A percentile compares a stretch with the other conserved stretches of the same genome.
Evolutionary conservation across 2,888 invertebrate species (phyloP).

Genomic region (Branchellion lobata): DNA sequence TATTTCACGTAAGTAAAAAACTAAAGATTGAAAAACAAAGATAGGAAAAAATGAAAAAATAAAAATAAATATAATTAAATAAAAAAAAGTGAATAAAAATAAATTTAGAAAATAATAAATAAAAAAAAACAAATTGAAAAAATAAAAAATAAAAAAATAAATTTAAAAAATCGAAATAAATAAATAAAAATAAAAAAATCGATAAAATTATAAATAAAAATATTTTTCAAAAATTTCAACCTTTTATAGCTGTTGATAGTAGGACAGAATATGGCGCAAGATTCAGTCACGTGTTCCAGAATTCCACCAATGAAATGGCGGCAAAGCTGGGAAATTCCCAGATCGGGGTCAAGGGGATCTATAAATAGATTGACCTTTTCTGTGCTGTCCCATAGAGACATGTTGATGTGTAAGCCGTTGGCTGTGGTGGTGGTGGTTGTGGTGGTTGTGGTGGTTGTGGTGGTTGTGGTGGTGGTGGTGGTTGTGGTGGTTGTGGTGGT

Average conservation of each 20-base stretch:
- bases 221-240: constrained; percentile 3
- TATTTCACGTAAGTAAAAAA: no score
- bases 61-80: no score
- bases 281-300: constrained; percentile 50
- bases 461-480: background rate
- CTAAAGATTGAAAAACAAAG: no score
- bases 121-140: no score
- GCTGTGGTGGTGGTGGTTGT: constrained; percentile 43
- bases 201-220: no score
- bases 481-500: background rate
- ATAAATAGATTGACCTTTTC: constrained; percentile 4
- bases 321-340: constrained; percentile 48
- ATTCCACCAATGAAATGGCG: constrained; percentile 53
- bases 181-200: no score
- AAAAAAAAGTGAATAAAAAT: no score
- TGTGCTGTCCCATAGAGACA: constrained; percentile 51
- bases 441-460: background rate
- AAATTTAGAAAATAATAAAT: no score
- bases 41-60: no score
- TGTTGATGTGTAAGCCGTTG: constrained; percentile 53
- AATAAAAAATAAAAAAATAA: no score
- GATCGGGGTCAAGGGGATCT: constrained; percentile 39
- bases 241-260: constrained; percentile 55
- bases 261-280: constrained; percentile 54
- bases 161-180: no score